Evolutionary conservation across 2,113 vertebrate genomes (phyloP).

Genomic region (Anolis sagrei): DNA sequence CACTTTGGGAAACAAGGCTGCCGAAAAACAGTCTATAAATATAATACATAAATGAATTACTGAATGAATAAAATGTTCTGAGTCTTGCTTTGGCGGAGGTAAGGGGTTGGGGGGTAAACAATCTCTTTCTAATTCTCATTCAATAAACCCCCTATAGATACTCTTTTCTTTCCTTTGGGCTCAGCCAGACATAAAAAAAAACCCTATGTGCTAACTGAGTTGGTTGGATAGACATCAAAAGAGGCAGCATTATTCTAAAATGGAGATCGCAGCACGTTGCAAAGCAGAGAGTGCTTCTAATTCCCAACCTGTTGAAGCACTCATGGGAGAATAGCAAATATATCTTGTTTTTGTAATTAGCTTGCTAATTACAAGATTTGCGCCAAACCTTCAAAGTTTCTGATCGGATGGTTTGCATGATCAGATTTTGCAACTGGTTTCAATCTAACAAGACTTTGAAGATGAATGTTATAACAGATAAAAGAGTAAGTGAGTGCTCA

Average conservation of each 20-base stretch:
- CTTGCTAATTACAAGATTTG: neutral
- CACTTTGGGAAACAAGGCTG: neutral
- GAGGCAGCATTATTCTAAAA: neutral
- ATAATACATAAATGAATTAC: neutral
- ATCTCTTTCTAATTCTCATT: neutral
- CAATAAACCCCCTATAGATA: too few species aligned
- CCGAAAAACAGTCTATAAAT: neutral
- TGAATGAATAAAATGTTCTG: neutral
- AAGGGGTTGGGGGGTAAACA: too few species aligned
- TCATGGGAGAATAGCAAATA: neutral
- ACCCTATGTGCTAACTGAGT: neutral
- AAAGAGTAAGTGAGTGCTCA: neutral
- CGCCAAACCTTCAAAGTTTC: neutral
- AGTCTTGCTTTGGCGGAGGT: too few species aligned
- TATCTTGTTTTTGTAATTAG: neutral
- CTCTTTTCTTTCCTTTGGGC: neutral
- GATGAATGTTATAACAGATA: neutral
- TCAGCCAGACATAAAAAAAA: neutral
- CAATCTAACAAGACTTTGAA: neutral
- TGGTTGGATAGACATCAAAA: neutral
- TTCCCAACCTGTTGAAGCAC: neutral
- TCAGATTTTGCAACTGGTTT: neutral
- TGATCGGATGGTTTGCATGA: conserved; percentile 9
- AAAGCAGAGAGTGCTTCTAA: neutral
- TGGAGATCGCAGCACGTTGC: neutral